Evolutionary conservation across 2,888 invertebrate genomes (phyloP), one percentile per base, ranked within the genome.

Genomic region (Plusia festucae): DNA sequence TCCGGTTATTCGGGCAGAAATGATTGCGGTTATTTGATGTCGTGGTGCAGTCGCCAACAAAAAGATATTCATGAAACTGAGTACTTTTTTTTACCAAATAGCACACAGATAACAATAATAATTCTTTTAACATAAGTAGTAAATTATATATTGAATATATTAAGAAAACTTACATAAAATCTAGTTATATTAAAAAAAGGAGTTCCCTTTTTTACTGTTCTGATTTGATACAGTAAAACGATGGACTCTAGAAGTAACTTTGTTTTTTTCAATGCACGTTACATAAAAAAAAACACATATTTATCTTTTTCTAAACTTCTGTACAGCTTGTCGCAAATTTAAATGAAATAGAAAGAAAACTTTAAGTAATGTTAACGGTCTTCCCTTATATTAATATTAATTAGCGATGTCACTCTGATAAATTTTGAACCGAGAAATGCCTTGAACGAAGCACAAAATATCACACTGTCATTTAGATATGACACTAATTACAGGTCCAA

Each of bases 401-500:
- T 73, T 65, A 73, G 70, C 64, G 49, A 65, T 60, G 55, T 59
- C 65, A 58, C 61, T 53, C 65, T 65, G 61, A 73, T 75, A 65
- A 65, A 65, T 71, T 65, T 76, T 49, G 58, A 61, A 59, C 65
- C 32, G 53, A 65, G 65, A 53, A 62, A 13, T 24, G 52, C 15
- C 22, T 22, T 20, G 13, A 51, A 22, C 52, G 62, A 61, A 61
- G 59, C 32, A 34, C 60, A 40, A 59, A 70, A 62, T 52, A 49
- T 57, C 70, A 75, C 46, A 60, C 76, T 64, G 69, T 72, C 69
- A 76, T 76, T 79, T 67, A 68, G 34, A 56, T 24, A 68, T 63
- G 73, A 76, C 78, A 60, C 62, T 76, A 73, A 78, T 79, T 77
- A 73, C 53, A 62, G 46, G 61, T 55, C 70, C 70, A 60, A 66